Evolutionary conservation across 2,113 vertebrate species (phyloP).

Genomic region (Chlamydotis undulata): DNA sequence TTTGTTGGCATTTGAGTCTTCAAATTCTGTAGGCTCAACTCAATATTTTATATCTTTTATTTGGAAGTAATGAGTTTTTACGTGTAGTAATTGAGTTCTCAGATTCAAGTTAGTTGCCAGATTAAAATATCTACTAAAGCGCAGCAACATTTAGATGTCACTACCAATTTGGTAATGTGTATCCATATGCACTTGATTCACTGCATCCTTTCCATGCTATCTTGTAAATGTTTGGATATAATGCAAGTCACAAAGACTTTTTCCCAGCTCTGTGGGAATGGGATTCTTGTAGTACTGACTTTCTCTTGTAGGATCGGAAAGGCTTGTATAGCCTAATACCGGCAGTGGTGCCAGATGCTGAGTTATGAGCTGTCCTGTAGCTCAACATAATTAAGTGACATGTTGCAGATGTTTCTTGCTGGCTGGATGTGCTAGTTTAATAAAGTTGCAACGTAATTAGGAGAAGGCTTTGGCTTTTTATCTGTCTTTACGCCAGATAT

Average conservation of each 20-base stretch:
- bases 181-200: neutral
- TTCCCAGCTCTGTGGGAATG: neutral
- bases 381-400: neutral
- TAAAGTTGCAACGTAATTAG: neutral
- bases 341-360: neutral
- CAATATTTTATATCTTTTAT: neutral
- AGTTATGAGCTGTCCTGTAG: neutral
- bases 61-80: neutral
- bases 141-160: neutral
- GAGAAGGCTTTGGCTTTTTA: neutral
- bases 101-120: neutral
- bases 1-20: neutral
- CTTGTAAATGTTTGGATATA: neutral
- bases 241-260: neutral
- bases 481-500: neutral
- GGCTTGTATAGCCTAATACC: neutral
- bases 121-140: neutral
- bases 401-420: neutral
- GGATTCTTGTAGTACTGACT: neutral
- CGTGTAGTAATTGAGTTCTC: neutral
- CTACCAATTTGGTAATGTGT: neutral
- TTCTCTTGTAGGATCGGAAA: neutral
- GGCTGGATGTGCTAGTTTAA: neutral
- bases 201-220: neutral
- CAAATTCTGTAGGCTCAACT: neutral